Evolutionary conservation across 2,888 invertebrate genomes (phyloP).

Genomic region (Cremastinae sp.): DNA sequence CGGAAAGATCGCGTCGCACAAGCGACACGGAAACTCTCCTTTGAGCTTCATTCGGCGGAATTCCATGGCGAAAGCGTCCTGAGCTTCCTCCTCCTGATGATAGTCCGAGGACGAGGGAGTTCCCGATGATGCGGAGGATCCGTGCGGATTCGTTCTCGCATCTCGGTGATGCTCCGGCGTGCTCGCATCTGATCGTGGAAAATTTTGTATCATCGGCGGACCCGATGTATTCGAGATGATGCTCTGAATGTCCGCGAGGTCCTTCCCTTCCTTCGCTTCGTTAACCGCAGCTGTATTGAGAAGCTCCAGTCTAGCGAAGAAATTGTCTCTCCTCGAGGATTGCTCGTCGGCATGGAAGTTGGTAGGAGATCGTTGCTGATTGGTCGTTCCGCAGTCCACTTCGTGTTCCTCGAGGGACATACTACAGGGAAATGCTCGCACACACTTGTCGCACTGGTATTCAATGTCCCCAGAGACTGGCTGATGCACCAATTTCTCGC

Average conservation of each 20-base stretch:
- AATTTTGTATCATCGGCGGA: slow-evolving; percentile 70
- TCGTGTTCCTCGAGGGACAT: slow-evolving; percentile 87
- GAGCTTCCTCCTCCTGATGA: slow-evolving; percentile 87
- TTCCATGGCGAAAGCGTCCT: slow-evolving; percentile 91
- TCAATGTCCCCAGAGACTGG: slow-evolving; percentile 83
- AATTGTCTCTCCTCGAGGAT: slow-evolving; percentile 86
- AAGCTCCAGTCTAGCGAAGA: slow-evolving; percentile 90
- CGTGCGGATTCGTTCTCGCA: slow-evolving; percentile 56
- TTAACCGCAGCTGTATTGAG: slow-evolving; percentile 84
- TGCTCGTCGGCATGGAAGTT: slow-evolving; percentile 78
- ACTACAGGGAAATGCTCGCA: slow-evolving; percentile 86
- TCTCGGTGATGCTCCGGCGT: slow-evolving; percentile 67
- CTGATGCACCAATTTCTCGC: slow-evolving; percentile 86
- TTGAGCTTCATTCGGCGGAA: slow-evolving; percentile 94
- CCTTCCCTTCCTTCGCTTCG: slow-evolving; percentile 82
- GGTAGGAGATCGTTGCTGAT: not conserved
- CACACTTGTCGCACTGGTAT: slow-evolving; percentile 87
- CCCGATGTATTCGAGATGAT: slow-evolving; percentile 89
- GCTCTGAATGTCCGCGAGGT: slow-evolving; percentile 92
- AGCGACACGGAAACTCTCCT: slow-evolving; percentile 93
- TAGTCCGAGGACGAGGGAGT: slow-evolving; percentile 75
- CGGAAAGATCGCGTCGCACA: slow-evolving; percentile 93
- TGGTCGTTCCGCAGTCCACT: slow-evolving; percentile 83
- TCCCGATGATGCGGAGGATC: slow-evolving; percentile 75
- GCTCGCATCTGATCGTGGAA: slow-evolving; percentile 67